Evolutionary conservation across 2,113 vertebrate species (phyloP).

Genomic region (Nothoprocta perdicaria): DNA sequence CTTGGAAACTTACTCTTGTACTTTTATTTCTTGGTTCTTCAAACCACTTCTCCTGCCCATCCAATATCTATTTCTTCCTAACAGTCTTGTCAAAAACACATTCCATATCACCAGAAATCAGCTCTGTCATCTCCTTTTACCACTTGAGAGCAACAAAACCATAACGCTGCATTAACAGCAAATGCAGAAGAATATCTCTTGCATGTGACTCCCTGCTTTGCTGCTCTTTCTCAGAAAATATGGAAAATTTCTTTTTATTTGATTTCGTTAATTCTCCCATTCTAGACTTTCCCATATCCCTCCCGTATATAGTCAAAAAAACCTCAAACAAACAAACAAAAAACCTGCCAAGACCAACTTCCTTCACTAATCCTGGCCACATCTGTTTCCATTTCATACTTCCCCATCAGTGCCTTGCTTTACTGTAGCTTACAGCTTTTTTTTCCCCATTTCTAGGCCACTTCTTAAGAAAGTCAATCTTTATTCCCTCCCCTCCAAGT

Average conservation of each 20-base stretch:
- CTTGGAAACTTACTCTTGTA: neutral
- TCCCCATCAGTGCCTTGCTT: neutral
- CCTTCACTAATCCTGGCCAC: neutral
- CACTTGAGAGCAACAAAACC: neutral
- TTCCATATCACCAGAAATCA: neutral
- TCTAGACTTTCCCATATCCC: neutral
- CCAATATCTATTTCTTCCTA: neutral
- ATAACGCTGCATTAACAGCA: accelerated
- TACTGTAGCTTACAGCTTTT: neutral
- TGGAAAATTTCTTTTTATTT: neutral
- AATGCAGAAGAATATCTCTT: neutral
- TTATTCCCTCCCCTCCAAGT: neutral
- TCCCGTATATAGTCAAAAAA: neutral
- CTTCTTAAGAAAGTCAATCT: neutral
- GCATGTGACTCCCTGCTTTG: neutral
- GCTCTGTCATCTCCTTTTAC: neutral
- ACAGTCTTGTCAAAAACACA: accelerated
- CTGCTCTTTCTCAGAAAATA: neutral
- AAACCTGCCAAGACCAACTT: neutral
- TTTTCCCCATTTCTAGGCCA: neutral
- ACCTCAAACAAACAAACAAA: neutral
- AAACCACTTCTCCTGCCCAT: neutral
- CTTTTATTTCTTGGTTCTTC: neutral
- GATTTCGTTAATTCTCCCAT: neutral
- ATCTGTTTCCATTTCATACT: neutral